Evolutionary conservation across 2,797 vertebrate species (phyloP).

Genomic region (Natrix natrix): DNA sequence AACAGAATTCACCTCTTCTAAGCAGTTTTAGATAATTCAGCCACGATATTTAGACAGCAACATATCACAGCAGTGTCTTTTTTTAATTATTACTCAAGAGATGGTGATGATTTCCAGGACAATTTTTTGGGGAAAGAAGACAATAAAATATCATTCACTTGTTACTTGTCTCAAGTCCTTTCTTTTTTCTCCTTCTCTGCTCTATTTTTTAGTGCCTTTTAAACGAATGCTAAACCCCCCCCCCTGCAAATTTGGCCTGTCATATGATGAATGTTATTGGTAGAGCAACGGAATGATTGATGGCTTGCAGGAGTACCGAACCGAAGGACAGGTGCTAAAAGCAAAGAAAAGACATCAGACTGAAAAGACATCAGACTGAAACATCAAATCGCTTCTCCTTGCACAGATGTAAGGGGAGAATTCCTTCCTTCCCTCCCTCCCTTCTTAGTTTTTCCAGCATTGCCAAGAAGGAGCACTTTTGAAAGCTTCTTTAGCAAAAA

Average conservation of each 20-base stretch:
- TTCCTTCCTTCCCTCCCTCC: neutral
- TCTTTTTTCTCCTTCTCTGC: neutral
- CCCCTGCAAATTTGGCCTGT: neutral
- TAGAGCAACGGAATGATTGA: neutral
- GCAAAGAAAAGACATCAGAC: slow-evolving; percentile 7
- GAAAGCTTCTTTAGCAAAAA: slow-evolving; percentile 8
- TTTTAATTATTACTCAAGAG: neutral
- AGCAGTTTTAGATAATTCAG: neutral
- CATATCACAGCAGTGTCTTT: neutral
- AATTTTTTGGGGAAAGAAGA: neutral
- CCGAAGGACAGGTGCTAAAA: slow-evolving; percentile 27
- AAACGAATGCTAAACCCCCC: neutral
- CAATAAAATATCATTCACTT: neutral
- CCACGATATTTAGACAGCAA: neutral
- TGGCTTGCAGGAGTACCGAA: neutral
- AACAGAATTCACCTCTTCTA: neutral
- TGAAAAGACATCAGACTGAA: neutral
- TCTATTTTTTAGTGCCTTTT: neutral
- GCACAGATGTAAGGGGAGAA: neutral
- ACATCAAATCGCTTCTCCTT: neutral
- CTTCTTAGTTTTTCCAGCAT: neutral
- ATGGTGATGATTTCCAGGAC: neutral
- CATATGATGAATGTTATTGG: slow-evolving; percentile 30
- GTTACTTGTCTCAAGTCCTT: neutral
- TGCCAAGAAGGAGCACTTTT: neutral